Evolutionary conservation across 1,140 invertebrate genomes (phyloP).

Genomic region (Aphelinus certus): DNA sequence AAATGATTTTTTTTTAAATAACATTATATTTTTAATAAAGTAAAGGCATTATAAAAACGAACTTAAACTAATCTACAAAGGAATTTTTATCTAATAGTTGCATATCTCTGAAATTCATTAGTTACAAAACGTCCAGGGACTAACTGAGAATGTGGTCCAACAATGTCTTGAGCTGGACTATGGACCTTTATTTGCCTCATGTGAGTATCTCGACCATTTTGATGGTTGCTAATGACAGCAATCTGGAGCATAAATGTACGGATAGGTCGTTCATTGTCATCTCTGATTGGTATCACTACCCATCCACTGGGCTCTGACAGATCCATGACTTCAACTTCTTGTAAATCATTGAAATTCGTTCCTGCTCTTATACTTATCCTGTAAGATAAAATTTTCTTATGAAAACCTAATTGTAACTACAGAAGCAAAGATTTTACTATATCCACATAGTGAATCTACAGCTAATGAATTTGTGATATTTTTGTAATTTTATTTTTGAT

Average conservation of each 20-base stretch:
- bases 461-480: too few relatives aligned
- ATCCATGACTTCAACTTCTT: slow-evolving; percentile 95
- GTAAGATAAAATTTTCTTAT: slow-evolving; percentile 35
- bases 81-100: slow-evolving; percentile 73
- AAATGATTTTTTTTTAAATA: slow-evolving; percentile 20
- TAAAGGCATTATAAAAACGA: slow-evolving; percentile 31
- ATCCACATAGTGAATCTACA: too few relatives aligned
- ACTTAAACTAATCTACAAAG: slow-evolving; percentile 18
- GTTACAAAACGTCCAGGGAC: slow-evolving; percentile 82
- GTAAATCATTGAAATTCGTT: slow-evolving; percentile 97
- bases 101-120: slow-evolving; percentile 83
- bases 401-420: background rate
- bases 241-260: slow-evolving; percentile 97
- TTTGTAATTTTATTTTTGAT: too few relatives aligned
- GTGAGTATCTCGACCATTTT: slow-evolving; percentile 98
- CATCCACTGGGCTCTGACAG: slow-evolving; percentile 95
- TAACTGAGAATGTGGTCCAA: slow-evolving; percentile 75
- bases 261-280: slow-evolving; percentile 86
- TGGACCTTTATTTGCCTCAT: slow-evolving; percentile 97
- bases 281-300: slow-evolving; percentile 92
- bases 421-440: slow-evolving; percentile 4
- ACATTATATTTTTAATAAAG: slow-evolving; percentile 25
- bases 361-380: slow-evolving; percentile 94
- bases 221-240: slow-evolving; percentile 97
- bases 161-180: slow-evolving; percentile 83